Evolutionary conservation across 2,888 invertebrate genomes (phyloP), one percentile per base, ranked within the genome.

Genomic region (Adelphocoris suturalis): DNA sequence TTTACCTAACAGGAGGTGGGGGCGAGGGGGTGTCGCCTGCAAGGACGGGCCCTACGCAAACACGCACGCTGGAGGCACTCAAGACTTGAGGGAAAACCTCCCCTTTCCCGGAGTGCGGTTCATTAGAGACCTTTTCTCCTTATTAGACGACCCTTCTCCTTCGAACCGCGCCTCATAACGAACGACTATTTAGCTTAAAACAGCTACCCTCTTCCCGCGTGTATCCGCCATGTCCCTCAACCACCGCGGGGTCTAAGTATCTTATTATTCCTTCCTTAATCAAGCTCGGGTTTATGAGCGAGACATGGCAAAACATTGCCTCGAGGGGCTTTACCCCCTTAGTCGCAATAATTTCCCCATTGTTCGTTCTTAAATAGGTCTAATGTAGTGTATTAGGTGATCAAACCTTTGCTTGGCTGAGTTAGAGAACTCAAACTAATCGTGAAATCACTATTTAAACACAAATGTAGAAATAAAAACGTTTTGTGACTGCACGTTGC

Each of bases 121-220:
- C 90, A 90, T 90, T 90, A 90, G 90, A 90, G 90, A 90, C 90
- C 90, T 90, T 90, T 90, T 90, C 90, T 57, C 61, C 90, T 90
- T 90, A 90, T 90, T 90, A 90, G 90, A 28, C 81, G 68, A n/a
- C 85, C 85, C 85, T 19, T 55, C 78, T 14, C 75, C 48, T 16
- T 23, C 75, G 68, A 28, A 81, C 47, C 52, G 16, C 19, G 78
- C 48, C 48, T 84, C 84, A 89, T 89, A 89, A 89, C 78, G 89
- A 89, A 89, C 89, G 89, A 89, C 89, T 89, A 89, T 89, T 89
- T 89, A 89, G 84, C 89, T 89, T 78, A 89, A 89, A 89, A 86
- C 86, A 86, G 86, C 55, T 47, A 19, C 86, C 19, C 47, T 16
- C 48, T 13, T 16, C 27, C 28, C 14, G 46, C 61, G 46, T 57